Conservation (phyloP, 2,113 vertebrate genomes). For the Odontesthes bonariensis region DNA sequence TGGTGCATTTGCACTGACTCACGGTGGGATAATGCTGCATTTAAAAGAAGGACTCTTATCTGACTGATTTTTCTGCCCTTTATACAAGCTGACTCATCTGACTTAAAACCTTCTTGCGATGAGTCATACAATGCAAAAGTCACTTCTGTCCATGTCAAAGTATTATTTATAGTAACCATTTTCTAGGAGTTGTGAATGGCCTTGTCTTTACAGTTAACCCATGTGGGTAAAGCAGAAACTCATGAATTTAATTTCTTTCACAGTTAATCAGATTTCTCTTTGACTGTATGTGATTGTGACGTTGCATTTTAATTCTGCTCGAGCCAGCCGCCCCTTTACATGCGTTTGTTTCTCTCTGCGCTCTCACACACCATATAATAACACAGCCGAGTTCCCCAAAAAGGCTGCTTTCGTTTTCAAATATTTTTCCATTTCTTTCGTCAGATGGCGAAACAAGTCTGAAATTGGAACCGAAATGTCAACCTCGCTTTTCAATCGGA, state of each 20-base stretch:
- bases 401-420: too few relatives aligned
- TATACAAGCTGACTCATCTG: constrained; percentile 28
- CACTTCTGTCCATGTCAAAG: constrained; percentile 28
- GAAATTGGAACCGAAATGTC: too few relatives aligned
- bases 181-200: constrained; percentile 1
- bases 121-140: constrained; percentile 58
- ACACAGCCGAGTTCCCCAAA: too few relatives aligned
- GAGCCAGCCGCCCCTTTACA: too few relatives aligned
- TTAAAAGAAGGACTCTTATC: constrained; percentile 36
- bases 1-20: constrained; percentile 52
- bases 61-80: constrained; percentile 59
- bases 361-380: too few relatives aligned
- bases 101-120: constrained; percentile 46
- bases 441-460: too few relatives aligned
- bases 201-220: constrained; percentile 7
- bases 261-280: too few relatives aligned
- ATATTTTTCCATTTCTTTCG: too few relatives aligned
- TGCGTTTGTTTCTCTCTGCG: too few relatives aligned
- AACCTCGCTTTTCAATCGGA: too few relatives aligned
- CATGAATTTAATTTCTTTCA: constrained; percentile 7
- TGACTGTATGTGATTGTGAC: too few relatives aligned
- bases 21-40: constrained; percentile 43
- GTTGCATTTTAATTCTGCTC: too few relatives aligned
- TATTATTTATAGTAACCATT: constrained; percentile 23
- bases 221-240: not conserved